A percentile compares a stretch with the other conserved stretches of the same genome.
Conservation (phyloP, 2,113 vertebrate genomes). For the Neoarius graeffei region DNA sequence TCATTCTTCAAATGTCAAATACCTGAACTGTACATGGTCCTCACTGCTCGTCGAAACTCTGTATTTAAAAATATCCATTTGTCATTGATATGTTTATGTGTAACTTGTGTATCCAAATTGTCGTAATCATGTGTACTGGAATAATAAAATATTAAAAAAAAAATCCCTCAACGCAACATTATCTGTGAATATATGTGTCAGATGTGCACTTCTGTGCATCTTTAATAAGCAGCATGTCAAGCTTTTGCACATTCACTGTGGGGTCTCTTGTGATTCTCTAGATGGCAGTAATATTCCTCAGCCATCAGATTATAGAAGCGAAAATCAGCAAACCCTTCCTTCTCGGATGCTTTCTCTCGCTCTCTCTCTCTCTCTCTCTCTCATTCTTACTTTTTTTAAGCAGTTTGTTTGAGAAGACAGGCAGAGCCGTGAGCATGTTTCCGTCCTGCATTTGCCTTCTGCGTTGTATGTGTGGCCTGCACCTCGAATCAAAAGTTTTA, state of each 20-base stretch:
- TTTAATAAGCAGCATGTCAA: neutral
- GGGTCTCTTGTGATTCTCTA: slow-evolving; percentile 75
- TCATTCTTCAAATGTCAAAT: neutral
- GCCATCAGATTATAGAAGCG: slow-evolving; percentile 66
- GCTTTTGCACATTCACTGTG: slow-evolving; percentile 49
- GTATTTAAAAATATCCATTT: neutral
- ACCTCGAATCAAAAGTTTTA: slow-evolving; percentile 61
- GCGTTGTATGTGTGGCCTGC: slow-evolving; percentile 67
- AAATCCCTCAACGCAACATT: neutral
- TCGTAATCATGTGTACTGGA: neutral
- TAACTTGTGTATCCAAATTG: neutral
- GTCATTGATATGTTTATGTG: neutral
- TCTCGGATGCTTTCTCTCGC: neutral
- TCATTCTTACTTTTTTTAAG: neutral
- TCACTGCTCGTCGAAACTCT: neutral
- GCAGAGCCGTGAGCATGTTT: slow-evolving; percentile 23
- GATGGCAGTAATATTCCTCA: slow-evolving; percentile 81
- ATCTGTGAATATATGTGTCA: slow-evolving; percentile 16
- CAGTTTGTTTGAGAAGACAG: neutral
- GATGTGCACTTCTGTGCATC: neutral
- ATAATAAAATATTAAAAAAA: too few species aligned
- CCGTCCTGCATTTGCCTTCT: neutral
- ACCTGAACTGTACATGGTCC: neutral
- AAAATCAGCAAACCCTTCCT: slow-evolving; percentile 46
- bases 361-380: too few species aligned